Evolutionary conservation across 2,797 vertebrate genomes (phyloP), one percentile per base, ranked within the genome.

Genomic region (Schizopygopsis malacanthus): DNA sequence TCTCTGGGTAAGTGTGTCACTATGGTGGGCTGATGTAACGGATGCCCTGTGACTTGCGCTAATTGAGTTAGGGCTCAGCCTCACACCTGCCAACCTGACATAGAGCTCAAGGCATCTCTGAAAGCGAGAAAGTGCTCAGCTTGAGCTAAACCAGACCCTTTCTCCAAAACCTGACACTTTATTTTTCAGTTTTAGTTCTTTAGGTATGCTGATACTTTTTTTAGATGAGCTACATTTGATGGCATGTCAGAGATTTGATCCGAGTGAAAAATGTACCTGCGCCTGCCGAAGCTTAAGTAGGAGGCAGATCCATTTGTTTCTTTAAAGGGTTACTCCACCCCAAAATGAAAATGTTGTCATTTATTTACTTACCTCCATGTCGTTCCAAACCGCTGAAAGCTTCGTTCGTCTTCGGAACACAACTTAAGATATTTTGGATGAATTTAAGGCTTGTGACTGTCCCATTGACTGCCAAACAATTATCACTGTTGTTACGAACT

Each of bases 61-160:
- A 88, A 84, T 83, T 52, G 83, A 86, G 67, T 88, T 79, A 82
- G 43, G 18, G 13, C 28, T 82, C 50, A 69, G 73, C 63, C 28
- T 82, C 50, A 75, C 65, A 69, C 79, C 63, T 82, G 65, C 71
- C 84, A 72, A 59, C 78, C 54, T 50, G 71, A 71, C 43, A 65
- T 43, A 6, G 11, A 43, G 52, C 20, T 79, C 73, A 69, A 78
- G 61, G 54, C 28, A 22, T 11, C 22, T 9, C 47, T 72, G 43
- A 73, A 72, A 77, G 4, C 3, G n/a, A 59, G 54, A 71, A 67
- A 65, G 65, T 6, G 43, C 18, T 43, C 8, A 0, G 39, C 43
- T 83, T 67, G 72, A n/a, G 63, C 37, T 45, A 45, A 79, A 56
- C 61, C 59, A 70, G 47, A 78, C 39, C 11, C n/a, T 69, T 84